Percentiles rank a stretch among this genome's conserved stretches.
Evolutionary conservation across 1,140 invertebrate species (phyloP).

Genomic region (Pseudomyrmex concolor): DNA sequence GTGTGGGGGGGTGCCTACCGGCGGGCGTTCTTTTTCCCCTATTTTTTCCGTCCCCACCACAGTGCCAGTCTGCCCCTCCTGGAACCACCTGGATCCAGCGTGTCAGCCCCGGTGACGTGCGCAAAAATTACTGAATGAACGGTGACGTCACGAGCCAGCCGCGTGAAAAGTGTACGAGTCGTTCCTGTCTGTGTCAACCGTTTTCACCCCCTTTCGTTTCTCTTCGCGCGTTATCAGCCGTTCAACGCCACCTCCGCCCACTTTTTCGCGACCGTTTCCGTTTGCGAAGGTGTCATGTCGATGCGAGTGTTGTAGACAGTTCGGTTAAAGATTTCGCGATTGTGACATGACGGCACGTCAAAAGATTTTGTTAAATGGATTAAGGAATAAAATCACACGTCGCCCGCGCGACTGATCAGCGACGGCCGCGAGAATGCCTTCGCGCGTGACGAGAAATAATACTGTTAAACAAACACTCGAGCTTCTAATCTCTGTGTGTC

Average conservation of each 20-base stretch:
- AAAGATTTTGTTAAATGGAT: slow-evolving; percentile 78
- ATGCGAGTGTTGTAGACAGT: slow-evolving; percentile 53
- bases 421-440: slow-evolving; percentile 40
- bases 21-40: slow-evolving; percentile 83
- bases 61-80: slow-evolving; percentile 67
- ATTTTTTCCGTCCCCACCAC: slow-evolving; percentile 84
- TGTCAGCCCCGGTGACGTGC: slow-evolving; percentile 83
- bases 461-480: no score
- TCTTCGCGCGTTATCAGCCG: slow-evolving; percentile 14
- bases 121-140: slow-evolving; percentile 86
- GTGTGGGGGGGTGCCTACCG: slow-evolving; percentile 76
- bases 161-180: slow-evolving; percentile 77
- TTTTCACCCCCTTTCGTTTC: slow-evolving; percentile 44
- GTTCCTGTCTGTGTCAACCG: slow-evolving; percentile 70
- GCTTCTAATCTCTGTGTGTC: not conserved
- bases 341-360: slow-evolving; percentile 71
- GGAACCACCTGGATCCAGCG: slow-evolving; percentile 79
- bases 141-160: slow-evolving; percentile 81
- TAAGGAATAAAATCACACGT: slow-evolving; percentile 62
- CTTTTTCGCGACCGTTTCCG: not conserved
- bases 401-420: slow-evolving; percentile 32
- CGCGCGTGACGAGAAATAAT: not conserved
- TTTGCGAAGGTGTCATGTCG: slow-evolving; percentile 31
- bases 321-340: slow-evolving; percentile 53
- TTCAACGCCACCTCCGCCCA: not conserved